A percentile compares a stretch with the other conserved stretches of the same genome.
phyloP scores from a whole-genome alignment of 2,113 vertebrate species.

The Guaruba guarouba region DNA sequence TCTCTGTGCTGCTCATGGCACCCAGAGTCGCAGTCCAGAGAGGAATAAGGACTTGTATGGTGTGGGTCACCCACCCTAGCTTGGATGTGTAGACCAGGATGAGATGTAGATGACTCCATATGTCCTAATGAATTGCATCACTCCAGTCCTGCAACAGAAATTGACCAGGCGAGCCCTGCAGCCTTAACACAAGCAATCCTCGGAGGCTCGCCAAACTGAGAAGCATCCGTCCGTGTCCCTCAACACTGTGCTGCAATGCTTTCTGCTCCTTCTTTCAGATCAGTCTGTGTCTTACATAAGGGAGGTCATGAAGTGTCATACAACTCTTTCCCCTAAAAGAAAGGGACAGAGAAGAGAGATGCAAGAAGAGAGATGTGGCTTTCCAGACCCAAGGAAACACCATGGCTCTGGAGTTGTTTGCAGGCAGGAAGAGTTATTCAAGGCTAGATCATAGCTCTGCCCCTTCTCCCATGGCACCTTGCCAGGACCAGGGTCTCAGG shows the following conservation, averaged over 20 bases:
- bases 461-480: not conserved
- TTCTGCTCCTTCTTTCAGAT: not conserved
- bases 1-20: not conserved
- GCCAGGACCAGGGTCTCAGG: not conserved
- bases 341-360: not conserved
- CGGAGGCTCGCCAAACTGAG: not conserved
- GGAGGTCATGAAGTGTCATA: not conserved
- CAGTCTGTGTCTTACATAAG: not conserved
- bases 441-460: not conserved
- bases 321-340: not conserved
- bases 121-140: not conserved
- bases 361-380: not conserved
- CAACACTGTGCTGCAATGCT: not conserved
- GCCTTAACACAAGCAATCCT: not conserved
- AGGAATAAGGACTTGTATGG: not conserved
- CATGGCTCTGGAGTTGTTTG: not conserved
- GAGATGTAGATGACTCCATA: not conserved
- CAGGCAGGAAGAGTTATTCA: not conserved
- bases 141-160: not conserved
- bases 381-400: not conserved
- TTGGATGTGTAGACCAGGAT: accelerated
- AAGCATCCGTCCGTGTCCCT: not conserved
- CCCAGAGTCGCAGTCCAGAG: not conserved
- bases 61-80: not conserved
- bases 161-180: not conserved